Evolutionary conservation across 2,113 vertebrate species (phyloP).

Genomic region (Sinocyclocheilus rhinocerous): DNA sequence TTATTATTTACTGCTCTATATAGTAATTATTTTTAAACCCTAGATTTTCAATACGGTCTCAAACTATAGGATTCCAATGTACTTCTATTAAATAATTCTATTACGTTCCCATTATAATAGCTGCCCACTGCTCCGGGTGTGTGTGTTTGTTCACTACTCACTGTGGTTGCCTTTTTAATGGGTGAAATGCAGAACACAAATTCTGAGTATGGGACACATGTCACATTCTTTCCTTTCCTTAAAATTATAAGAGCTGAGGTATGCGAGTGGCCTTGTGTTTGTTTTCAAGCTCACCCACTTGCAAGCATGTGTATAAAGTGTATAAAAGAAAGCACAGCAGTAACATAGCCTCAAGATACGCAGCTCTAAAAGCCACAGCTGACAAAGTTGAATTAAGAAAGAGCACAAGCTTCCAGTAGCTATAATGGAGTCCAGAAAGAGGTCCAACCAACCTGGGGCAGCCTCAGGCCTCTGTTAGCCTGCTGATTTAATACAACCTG

Average conservation of each 20-base stretch:
- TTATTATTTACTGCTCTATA: not conserved
- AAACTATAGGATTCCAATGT: not conserved
- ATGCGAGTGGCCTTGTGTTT: not conserved
- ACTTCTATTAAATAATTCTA: not conserved
- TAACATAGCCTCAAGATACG: slow-evolving; percentile 65
- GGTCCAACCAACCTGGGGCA: slow-evolving; percentile 60
- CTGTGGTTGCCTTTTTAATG: no score
- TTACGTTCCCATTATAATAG: not conserved
- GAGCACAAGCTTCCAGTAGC: slow-evolving; percentile 57
- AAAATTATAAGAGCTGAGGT: not conserved
- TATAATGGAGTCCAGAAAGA: slow-evolving; percentile 72
- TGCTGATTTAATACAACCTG: slow-evolving; percentile 45
- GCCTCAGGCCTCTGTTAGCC: slow-evolving; percentile 36
- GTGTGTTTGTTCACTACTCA: no score
- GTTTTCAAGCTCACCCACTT: slow-evolving; percentile 1
- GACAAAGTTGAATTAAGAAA: slow-evolving; percentile 64
- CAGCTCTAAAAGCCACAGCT: slow-evolving; percentile 66
- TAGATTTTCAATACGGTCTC: not conserved
- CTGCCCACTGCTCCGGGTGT: no score
- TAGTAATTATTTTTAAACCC: not conserved
- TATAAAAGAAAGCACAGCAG: slow-evolving; percentile 24
- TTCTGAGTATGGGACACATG: no score
- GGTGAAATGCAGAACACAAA: no score
- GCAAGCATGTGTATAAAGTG: slow-evolving; percentile 30
- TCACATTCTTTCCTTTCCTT: no score